These are phyloP conservation scores for Dryobates pubescens DNA, from an alignment of 2,797 vertebrate genomes.

Conservation along the genomic window DNA sequence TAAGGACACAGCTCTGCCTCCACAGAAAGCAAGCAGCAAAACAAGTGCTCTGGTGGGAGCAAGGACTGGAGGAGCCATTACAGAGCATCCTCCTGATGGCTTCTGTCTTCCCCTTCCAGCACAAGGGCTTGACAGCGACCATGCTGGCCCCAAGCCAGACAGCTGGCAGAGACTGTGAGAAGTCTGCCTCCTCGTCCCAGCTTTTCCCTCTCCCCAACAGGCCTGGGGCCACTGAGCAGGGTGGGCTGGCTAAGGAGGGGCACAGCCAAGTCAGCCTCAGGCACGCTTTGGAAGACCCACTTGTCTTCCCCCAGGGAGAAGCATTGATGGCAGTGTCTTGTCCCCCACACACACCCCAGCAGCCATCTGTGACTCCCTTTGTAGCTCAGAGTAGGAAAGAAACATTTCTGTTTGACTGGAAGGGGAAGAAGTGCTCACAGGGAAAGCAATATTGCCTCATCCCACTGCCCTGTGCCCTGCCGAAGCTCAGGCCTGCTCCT, in stretches of 20 bases:
- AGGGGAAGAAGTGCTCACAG: not conserved
- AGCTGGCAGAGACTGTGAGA: not conserved
- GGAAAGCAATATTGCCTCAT: accelerated
- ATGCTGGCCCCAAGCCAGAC: not conserved
- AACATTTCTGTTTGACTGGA: not conserved
- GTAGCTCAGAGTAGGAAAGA: not conserved
- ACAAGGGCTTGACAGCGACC: not conserved
- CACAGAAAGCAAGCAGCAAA: not conserved
- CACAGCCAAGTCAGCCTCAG: not conserved
- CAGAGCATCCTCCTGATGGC: not conserved
- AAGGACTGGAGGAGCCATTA: not conserved
- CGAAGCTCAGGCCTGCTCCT: not conserved
- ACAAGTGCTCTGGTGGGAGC: accelerated
- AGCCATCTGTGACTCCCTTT: not conserved
- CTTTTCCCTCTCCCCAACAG: not conserved
- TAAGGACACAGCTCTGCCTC: not conserved
- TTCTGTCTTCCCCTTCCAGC: not conserved
- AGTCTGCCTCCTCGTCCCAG: not conserved
- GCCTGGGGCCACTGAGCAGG: too few species aligned
- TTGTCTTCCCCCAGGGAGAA: not conserved
- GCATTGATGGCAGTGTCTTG: not conserved
- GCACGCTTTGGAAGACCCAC: accelerated
- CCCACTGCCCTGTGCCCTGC: not conserved
- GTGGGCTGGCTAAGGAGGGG: not conserved
- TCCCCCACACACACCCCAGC: too few species aligned